phyloP scores from a whole-genome alignment of 2,113 vertebrate species.

The Corydoras maculifer region DNA sequence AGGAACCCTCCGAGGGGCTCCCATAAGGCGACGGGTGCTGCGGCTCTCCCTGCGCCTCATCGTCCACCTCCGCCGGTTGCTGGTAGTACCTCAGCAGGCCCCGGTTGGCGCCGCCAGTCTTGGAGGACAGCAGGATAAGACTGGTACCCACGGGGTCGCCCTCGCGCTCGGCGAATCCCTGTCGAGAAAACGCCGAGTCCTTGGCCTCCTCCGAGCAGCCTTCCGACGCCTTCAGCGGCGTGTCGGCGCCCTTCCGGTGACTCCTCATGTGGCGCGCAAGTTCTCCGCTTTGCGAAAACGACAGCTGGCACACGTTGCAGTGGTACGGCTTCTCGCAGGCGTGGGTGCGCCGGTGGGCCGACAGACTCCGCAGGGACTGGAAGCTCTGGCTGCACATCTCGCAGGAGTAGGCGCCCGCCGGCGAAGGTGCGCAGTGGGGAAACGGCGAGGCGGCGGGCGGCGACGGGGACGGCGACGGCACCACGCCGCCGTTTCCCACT shows the following conservation, averaged over 20 bases:
- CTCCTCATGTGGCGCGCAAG: constrained; percentile 69
- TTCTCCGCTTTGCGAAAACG: constrained; percentile 68
- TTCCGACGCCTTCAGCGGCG: constrained; percentile 54
- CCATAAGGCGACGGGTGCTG: constrained; percentile 88
- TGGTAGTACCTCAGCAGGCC: constrained; percentile 81
- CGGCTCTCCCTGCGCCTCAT: constrained; percentile 64
- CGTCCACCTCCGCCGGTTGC: constrained; percentile 71
- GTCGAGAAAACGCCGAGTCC: constrained; percentile 62
- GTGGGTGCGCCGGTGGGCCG: constrained; percentile 67
- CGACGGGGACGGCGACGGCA: constrained; percentile 55
- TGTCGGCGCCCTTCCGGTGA: constrained; percentile 61
- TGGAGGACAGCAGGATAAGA: constrained; percentile 55
- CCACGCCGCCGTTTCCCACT: constrained; percentile 38
- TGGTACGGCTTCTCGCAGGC: constrained; percentile 65
- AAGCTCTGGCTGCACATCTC: constrained; percentile 65
- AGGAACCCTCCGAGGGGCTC: constrained; percentile 93
- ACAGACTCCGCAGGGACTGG: constrained; percentile 59
- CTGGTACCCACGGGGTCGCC: constrained; percentile 48
- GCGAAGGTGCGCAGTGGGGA: constrained; percentile 40
- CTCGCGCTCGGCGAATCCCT: constrained; percentile 60
- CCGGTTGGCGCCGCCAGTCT: constrained; percentile 66
- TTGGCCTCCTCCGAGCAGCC: too few relatives aligned
- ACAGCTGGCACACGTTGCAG: constrained; percentile 67
- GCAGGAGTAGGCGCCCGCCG: constrained; percentile 52
- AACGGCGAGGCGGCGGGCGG: constrained; percentile 60